Evolutionary conservation across 2,113 vertebrate species (phyloP).

Genomic region (Ammospiza nelsoni): DNA sequence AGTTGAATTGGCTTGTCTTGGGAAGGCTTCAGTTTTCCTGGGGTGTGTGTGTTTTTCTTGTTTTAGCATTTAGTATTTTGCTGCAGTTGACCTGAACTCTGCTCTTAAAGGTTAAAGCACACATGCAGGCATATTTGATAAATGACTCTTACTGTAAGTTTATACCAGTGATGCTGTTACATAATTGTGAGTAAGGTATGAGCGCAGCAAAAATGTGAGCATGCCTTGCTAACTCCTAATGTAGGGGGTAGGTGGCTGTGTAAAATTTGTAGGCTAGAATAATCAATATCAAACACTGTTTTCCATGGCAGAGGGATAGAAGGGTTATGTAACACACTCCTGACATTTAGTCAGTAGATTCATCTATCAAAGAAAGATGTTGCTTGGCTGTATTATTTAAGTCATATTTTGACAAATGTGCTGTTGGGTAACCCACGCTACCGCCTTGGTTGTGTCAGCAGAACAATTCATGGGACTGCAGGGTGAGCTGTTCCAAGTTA

Average conservation of each 20-base stretch:
- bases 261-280: neutral
- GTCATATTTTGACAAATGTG: neutral
- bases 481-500: neutral
- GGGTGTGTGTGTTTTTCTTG: neutral
- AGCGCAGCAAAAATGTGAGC: neutral
- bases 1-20: neutral
- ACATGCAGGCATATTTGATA: neutral
- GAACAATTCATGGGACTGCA: neutral
- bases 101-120: neutral
- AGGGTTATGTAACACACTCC: constrained; percentile 10
- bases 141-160: neutral
- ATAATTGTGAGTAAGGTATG: neutral
- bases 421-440: neutral
- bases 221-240: neutral
- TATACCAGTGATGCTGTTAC: neutral
- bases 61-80: neutral
- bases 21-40: neutral
- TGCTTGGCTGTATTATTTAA: constrained; percentile 15
- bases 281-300: neutral
- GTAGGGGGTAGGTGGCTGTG: neutral
- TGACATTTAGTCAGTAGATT: constrained; percentile 11
- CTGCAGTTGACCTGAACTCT: neutral
- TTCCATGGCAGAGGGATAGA: neutral
- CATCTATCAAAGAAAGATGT: neutral
- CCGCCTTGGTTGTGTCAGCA: neutral